Percentiles rank a stretch among this genome's conserved stretches.
Conservation (phyloP, 2,888 invertebrate genomes). For the Drosophila borborema region DNA sequence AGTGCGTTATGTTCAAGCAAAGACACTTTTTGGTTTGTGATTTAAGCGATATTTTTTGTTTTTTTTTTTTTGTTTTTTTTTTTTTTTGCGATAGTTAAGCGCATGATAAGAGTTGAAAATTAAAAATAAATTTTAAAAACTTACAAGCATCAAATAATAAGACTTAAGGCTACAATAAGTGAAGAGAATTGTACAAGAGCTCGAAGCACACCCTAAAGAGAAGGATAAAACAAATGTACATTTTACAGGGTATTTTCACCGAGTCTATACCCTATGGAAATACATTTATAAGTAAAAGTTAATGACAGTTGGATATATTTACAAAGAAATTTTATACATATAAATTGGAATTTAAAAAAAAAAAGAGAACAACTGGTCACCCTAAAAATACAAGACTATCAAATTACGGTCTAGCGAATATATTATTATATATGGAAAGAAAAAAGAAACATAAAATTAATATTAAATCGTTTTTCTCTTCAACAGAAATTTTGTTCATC, state of each 20-base stretch:
- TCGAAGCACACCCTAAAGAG: slow-evolving; percentile 7
- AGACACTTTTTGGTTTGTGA: slow-evolving; percentile 54
- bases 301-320: neutral
- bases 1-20: slow-evolving; percentile 65
- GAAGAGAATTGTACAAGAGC: slow-evolving; percentile 1
- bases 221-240: neutral
- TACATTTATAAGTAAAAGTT: neutral
- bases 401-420: no score
- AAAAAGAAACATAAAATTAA: neutral
- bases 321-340: neutral
- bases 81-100: slow-evolving; percentile 18
- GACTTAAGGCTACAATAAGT: slow-evolving; percentile 16
- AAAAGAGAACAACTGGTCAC: neutral
- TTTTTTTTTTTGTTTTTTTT: slow-evolving; percentile 15
- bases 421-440: neutral
- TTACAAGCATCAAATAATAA: slow-evolving; percentile 38
- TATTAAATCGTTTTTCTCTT: neutral
- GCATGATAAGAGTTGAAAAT: slow-evolving; percentile 41
- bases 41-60: slow-evolving; percentile 23
- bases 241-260: neutral
- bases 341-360: neutral
- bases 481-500: neutral
- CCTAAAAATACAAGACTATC: neutral
- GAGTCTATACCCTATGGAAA: neutral
- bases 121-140: slow-evolving; percentile 39